These are phyloP conservation scores for Microcebus tavaratra DNA, from an alignment of 2,113 vertebrate species.

Conservation along the genomic window DNA sequence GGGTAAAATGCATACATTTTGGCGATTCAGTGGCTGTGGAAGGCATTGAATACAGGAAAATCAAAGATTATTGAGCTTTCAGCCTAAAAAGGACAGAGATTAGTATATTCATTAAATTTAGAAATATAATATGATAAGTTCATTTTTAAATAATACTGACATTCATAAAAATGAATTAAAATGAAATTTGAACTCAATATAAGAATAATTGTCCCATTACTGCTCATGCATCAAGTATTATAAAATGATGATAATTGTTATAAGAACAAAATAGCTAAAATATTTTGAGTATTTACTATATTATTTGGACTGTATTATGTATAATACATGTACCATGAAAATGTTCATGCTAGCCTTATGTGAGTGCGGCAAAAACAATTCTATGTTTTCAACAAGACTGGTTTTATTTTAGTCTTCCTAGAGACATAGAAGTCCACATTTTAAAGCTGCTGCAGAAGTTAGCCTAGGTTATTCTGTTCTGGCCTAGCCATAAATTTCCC, in stretches of 20 bases:
- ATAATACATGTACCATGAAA: neutral
- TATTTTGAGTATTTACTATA: neutral
- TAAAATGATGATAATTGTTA: neutral
- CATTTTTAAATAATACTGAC: neutral
- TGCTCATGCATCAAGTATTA: neutral
- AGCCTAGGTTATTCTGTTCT: neutral
- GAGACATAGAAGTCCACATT: neutral
- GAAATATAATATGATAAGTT: neutral
- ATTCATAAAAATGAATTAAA: neutral
- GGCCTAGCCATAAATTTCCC: neutral
- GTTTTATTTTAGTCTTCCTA: neutral
- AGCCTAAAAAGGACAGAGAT: neutral
- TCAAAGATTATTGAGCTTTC: neutral
- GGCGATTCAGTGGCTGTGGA: neutral
- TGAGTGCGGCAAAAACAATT: neutral
- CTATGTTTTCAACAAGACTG: neutral
- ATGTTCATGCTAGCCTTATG: neutral
- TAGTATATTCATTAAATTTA: neutral
- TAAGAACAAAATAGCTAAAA: neutral
- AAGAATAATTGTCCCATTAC: neutral
- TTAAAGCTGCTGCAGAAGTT: neutral
- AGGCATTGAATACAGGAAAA: neutral
- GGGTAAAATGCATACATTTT: neutral
- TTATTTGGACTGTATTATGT: neutral
- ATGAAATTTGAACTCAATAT: neutral